These are phyloP conservation scores for Oedothorax gibbosus DNA, from an alignment of 1,140 invertebrate genomes.

Conservation along the genomic window DNA sequence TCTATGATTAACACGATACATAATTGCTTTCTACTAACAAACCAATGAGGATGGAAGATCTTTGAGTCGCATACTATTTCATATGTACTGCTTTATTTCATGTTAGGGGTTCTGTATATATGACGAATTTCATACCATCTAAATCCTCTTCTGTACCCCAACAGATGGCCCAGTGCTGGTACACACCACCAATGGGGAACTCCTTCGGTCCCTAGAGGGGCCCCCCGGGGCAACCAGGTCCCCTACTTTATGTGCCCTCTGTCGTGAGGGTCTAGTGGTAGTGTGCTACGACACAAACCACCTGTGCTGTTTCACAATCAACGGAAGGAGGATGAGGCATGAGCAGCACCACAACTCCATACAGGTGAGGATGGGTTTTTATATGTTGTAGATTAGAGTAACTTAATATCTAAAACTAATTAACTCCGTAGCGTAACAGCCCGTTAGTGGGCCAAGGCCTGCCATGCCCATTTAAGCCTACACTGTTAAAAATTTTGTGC, in stretches of 20 bases:
- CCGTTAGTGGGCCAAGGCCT: too few relatives aligned
- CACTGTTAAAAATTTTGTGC: too few relatives aligned
- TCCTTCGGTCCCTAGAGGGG: slow-evolving; percentile 87
- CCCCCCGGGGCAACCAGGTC: slow-evolving; percentile 80
- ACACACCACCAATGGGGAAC: slow-evolving; percentile 97
- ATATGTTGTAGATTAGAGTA: too few relatives aligned
- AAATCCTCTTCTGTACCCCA: slow-evolving; percentile 44
- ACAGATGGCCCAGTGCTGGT: slow-evolving; percentile 95
- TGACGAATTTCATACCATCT: neutral
- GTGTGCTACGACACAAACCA: slow-evolving; percentile 92
- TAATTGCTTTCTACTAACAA: too few relatives aligned
- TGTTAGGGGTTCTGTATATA: neutral
- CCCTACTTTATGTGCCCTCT: slow-evolving; percentile 93
- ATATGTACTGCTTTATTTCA: neutral
- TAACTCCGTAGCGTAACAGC: too few relatives aligned
- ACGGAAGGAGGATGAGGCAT: slow-evolving; percentile 86
- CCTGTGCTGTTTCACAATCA: slow-evolving; percentile 92
- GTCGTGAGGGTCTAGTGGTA: slow-evolving; percentile 95
- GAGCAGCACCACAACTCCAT: slow-evolving; percentile 95
- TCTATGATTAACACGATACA: too few relatives aligned
- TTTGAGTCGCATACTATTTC: neutral
- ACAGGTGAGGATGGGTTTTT: slow-evolving; percentile 76
- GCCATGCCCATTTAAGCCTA: too few relatives aligned
- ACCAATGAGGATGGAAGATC: too few relatives aligned
- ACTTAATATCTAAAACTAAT: too few relatives aligned